These are phyloP conservation scores for Apeltes quadracus DNA, from an alignment of 2,113 vertebrate genomes.

Conservation along the genomic window DNA sequence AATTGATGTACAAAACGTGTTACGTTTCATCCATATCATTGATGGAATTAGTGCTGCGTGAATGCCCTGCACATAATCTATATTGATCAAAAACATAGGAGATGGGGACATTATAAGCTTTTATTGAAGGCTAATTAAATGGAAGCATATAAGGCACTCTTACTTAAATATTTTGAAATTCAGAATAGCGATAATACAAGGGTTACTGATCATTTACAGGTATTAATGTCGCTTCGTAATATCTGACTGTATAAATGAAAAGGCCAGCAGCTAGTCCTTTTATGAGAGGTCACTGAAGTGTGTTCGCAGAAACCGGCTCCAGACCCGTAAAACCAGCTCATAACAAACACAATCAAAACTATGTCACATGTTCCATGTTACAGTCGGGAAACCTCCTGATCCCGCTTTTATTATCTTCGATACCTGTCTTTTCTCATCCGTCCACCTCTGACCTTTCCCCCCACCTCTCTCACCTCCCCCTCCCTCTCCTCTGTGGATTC, in stretches of 20 bases:
- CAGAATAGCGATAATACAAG: background rate
- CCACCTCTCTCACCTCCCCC: slow-evolving; percentile 4
- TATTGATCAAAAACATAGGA: background rate
- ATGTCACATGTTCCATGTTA: slow-evolving; percentile 26
- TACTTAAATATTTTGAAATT: background rate
- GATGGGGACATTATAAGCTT: background rate
- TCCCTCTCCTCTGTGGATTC: slow-evolving; percentile 1
- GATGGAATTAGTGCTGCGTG: background rate
- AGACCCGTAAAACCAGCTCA: slow-evolving; percentile 25
- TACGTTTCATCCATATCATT: background rate
- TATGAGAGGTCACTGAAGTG: background rate
- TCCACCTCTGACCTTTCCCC: slow-evolving; percentile 15
- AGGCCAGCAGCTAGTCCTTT: background rate
- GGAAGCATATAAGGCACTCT: background rate
- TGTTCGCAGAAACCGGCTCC: background rate
- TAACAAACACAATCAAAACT: background rate
- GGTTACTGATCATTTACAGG: background rate
- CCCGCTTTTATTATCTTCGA: background rate
- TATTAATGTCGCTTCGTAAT: background rate
- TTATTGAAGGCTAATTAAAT: background rate
- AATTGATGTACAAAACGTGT: background rate
- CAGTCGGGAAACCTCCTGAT: slow-evolving; percentile 13
- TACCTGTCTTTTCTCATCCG: background rate
- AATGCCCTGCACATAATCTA: background rate
- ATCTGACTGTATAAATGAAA: background rate